Conservation (phyloP, 2,113 vertebrate genomes). For the Oncorhynchus mykiss region DNA sequence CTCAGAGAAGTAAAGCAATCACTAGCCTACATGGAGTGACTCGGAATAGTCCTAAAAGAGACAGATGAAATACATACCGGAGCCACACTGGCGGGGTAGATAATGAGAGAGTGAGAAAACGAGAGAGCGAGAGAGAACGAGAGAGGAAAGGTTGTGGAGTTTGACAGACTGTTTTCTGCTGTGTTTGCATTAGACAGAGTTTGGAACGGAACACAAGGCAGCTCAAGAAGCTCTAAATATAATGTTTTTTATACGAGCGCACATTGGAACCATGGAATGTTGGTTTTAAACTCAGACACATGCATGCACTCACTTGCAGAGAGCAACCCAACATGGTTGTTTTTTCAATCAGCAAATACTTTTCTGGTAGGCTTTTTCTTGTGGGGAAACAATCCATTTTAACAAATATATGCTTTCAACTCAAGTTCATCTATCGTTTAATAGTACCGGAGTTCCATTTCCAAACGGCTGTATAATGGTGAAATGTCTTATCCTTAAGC, state of each 20-base stretch:
- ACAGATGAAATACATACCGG: conserved; percentile 22
- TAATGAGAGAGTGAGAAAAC: conserved; percentile 57
- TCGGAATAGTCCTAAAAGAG: conserved; percentile 30
- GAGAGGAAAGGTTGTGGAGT: conserved; percentile 41
- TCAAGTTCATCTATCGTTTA: conserved; percentile 10
- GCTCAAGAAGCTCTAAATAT: conserved; percentile 70
- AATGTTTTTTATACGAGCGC: conserved; percentile 65
- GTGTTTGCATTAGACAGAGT: conserved; percentile 73
- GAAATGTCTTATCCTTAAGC: conserved; percentile 24
- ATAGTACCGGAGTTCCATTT: background rate
- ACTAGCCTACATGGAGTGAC: conserved; percentile 11
- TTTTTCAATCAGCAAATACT: conserved; percentile 71
- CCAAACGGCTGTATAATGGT: conserved; percentile 23
- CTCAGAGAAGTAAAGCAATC: conserved; percentile 31
- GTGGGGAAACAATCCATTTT: background rate
- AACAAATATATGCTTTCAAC: conserved; percentile 52
- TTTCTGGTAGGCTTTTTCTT: conserved; percentile 46
- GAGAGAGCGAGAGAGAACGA: conserved; percentile 30
- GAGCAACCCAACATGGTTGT: conserved; percentile 69
- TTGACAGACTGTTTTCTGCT: conserved; percentile 63
- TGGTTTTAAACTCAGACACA: conserved; percentile 76
- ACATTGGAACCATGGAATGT: conserved; percentile 74
- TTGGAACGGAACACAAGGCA: conserved; percentile 67
- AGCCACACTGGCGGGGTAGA: conserved; percentile 60
- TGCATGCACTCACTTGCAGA: conserved; percentile 61